Base-by-base conservation (phyloP, 2,888 invertebrate species). In the Diachrysia chrysitis region DNA sequence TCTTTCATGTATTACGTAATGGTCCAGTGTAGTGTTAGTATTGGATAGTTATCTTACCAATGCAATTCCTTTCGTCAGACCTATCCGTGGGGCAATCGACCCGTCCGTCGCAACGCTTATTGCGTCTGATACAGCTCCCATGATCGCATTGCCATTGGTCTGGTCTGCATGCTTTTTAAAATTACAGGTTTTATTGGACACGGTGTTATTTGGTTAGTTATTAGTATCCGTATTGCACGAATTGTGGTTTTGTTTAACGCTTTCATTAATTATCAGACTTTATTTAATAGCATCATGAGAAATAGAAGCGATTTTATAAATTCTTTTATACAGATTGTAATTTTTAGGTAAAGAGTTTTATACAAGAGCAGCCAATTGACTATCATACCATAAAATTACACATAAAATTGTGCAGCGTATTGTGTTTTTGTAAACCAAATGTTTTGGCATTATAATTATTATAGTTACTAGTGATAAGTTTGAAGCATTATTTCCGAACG, bases 131-230 rank as follows among this genome's bases (percentile, higher is more conserved):
- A 90, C 97, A 97, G 84, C 92, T 95, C 69, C 97, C 97, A 86
- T 96, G 96, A 86, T 97, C 96, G 91, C 98, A 98, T 89, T 96
- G 96, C 96, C 97, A 97, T 89, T 97, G 96, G 85, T 96, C 95
- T 78, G 96, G 91, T 84, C 95, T 92, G 96, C 97, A 97, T 91
- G 96, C 97, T 97, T 93, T 86, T 84, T 69, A 84, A 84, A 87
- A 81, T 82, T 35, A 71, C 53, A 81, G 66, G 23, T 10, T 76
- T 70, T 70, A 72, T 65, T 62, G 64, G 67, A 75, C 55, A 82
- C 69, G 69, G 63, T 71, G 71, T 71, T 69, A 78, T 66, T 61
- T 16, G 66, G 77, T 85, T 83, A 83, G 77, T 80, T 63, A 65
- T 77, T 75, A 72, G 66, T 69, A 60, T 54, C 63, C 23, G 37